phyloP scores from a whole-genome alignment of 2,888 invertebrate genomes.

The Chrysina gloriosa region DNA sequence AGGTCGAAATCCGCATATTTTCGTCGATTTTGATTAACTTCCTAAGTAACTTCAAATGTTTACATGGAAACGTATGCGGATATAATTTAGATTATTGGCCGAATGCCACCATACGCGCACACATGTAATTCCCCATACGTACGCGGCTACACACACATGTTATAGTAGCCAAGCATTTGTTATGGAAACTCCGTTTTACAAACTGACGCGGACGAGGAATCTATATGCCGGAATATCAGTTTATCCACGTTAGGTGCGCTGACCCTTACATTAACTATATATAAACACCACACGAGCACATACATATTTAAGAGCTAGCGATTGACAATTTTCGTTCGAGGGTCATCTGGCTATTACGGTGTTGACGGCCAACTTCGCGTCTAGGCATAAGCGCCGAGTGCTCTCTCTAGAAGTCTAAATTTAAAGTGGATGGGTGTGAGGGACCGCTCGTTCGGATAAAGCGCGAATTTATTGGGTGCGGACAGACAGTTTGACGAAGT shows the following conservation, averaged over 20 bases:
- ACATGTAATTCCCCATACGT: not conserved
- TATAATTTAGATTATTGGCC: slow-evolving; percentile 19
- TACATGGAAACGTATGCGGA: slow-evolving; percentile 15
- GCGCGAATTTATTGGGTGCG: slow-evolving; percentile 21
- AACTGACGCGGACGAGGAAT: not conserved
- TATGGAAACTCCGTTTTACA: slow-evolving; percentile 17
- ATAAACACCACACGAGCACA: not conserved
- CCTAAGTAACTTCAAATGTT: not conserved
- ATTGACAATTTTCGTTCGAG: slow-evolving; percentile 38
- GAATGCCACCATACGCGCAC: slow-evolving; percentile 19
- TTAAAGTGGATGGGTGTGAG: slow-evolving; percentile 1
- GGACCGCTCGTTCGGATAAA: not conserved
- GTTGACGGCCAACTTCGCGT: not conserved
- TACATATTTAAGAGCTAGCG: slow-evolving; percentile 34
- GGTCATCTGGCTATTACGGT: slow-evolving; percentile 36
- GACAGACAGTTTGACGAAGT: slow-evolving; percentile 14
- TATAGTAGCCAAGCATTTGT: not conserved
- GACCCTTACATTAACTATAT: slow-evolving; percentile 33
- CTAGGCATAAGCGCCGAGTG: too few relatives aligned
- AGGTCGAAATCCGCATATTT: not conserved
- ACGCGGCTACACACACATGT: not conserved
- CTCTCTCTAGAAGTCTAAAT: slow-evolving; percentile 9
- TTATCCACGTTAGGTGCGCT: slow-evolving; percentile 9
- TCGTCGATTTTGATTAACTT: not conserved
- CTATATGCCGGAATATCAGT: not conserved